A percentile compares a stretch with the other conserved stretches of the same genome.
phyloP scores from a whole-genome alignment of 2,113 vertebrate species.

The Piaya cayana region DNA sequence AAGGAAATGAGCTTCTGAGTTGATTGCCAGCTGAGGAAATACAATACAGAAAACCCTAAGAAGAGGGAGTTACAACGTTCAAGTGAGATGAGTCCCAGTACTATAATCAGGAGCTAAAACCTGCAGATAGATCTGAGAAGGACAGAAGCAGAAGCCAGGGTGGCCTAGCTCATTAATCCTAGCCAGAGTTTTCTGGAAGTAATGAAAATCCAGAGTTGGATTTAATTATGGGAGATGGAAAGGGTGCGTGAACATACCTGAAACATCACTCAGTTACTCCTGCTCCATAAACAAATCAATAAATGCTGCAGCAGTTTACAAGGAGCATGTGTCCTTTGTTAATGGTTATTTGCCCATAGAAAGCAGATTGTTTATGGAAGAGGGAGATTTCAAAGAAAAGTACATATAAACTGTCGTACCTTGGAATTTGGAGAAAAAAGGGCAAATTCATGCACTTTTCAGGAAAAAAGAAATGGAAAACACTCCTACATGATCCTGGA shows the following conservation, averaged over 20 bases:
- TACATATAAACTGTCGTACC: neutral
- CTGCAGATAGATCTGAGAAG: neutral
- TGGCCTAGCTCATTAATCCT: neutral
- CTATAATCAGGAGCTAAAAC: neutral
- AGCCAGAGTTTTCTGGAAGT: neutral
- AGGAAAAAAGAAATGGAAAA: neutral
- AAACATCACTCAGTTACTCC: neutral
- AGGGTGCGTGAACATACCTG: neutral
- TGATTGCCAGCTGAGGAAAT: neutral
- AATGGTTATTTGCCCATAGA: neutral
- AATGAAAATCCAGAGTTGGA: neutral
- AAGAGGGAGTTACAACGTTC: neutral
- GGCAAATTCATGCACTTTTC: neutral
- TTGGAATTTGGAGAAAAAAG: neutral
- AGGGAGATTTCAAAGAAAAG: neutral
- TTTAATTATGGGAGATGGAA: neutral
- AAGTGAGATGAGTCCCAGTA: neutral
- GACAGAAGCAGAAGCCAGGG: neutral
- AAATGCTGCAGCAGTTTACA: neutral
- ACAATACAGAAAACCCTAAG: neutral
- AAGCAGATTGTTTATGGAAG: accelerated
- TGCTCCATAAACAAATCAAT: neutral
- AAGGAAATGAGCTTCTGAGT: conserved; percentile 5
- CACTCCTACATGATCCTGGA: neutral
- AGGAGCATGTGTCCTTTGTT: neutral